phyloP scores from a whole-genome alignment of 1,140 invertebrate genomes.

The Patella vulgata region DNA sequence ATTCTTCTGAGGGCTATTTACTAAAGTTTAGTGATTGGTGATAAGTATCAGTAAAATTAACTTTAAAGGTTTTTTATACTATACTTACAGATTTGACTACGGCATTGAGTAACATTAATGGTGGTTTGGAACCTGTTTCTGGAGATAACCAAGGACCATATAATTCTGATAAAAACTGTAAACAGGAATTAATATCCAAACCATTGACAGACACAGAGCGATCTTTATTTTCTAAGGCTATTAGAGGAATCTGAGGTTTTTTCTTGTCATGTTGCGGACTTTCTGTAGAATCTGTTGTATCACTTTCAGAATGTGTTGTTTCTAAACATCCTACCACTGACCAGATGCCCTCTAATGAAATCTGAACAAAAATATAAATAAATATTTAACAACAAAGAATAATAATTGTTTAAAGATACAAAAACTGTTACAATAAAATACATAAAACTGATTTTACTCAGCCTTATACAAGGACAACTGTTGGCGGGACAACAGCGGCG shows the following conservation, averaged over 20 bases:
- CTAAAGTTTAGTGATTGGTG: too few relatives aligned
- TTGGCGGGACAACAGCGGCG: too few relatives aligned
- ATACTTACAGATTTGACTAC: constrained; percentile 74
- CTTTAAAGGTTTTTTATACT: too few relatives aligned
- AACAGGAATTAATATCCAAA: constrained; percentile 85
- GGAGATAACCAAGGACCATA: constrained; percentile 80
- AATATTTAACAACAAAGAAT: too few relatives aligned
- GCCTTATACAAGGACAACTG: too few relatives aligned
- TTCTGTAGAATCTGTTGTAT: constrained; percentile 56
- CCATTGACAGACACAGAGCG: constrained; percentile 63
- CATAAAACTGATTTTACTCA: too few relatives aligned
- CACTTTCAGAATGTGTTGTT: constrained; percentile 44
- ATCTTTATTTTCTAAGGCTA: too few relatives aligned
- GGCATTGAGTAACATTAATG: constrained; percentile 75
- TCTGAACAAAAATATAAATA: constrained; percentile 37
- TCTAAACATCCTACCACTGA: constrained; percentile 60
- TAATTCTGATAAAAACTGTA: constrained; percentile 85
- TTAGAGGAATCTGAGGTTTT: too few relatives aligned
- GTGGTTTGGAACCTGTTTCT: constrained; percentile 67
- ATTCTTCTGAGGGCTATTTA: too few relatives aligned
- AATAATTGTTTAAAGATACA: too few relatives aligned
- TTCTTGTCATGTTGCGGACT: constrained; percentile 35
- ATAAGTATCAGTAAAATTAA: too few relatives aligned
- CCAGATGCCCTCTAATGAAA: constrained; percentile 64
- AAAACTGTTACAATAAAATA: too few relatives aligned